Percentiles rank a stretch among this genome's conserved stretches.
phyloP scores from a whole-genome alignment of 2,888 invertebrate species.

The Drymonia ruficornis region DNA sequence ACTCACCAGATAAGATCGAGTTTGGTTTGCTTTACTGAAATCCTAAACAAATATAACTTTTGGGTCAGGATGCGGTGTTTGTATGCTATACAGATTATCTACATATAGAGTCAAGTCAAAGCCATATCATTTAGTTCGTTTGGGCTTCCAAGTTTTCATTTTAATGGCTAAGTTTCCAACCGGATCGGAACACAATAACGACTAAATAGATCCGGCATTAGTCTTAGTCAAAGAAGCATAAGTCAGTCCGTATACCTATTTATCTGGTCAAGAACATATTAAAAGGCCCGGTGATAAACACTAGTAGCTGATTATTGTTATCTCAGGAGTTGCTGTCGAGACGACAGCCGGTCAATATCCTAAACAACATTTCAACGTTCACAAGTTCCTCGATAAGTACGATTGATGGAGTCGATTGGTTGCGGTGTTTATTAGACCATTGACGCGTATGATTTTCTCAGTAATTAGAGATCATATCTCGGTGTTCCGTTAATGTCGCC shows the following conservation, averaged over 20 bases:
- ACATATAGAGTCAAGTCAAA: not conserved
- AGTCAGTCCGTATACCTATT: too few relatives aligned
- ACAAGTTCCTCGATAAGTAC: conserved; percentile 35
- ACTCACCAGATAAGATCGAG: conserved; percentile 17
- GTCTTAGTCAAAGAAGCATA: too few relatives aligned
- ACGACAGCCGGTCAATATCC: conserved; percentile 43
- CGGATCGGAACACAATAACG: too few relatives aligned
- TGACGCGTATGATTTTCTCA: conserved; percentile 57
- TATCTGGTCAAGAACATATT: conserved; percentile 23
- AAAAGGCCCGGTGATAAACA: conserved; percentile 28
- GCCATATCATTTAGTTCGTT: too few relatives aligned
- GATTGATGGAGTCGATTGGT: conserved; percentile 50
- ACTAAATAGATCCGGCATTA: too few relatives aligned
- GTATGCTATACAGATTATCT: not conserved
- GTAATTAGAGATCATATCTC: conserved; percentile 70
- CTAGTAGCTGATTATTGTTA: conserved; percentile 45
- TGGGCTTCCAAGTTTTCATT: too few relatives aligned
- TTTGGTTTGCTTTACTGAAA: conserved; percentile 32
- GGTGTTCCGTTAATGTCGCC: conserved; percentile 68
- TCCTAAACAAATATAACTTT: conserved; percentile 36
- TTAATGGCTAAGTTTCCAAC: too few relatives aligned
- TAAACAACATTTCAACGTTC: conserved; percentile 48
- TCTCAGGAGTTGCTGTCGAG: conserved; percentile 41
- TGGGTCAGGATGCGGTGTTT: conserved; percentile 11
- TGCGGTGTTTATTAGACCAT: conserved; percentile 45